These are phyloP conservation scores for Phenacoccus solenopsis DNA, from an alignment of 1,140 invertebrate species.

Conservation along the genomic window DNA sequence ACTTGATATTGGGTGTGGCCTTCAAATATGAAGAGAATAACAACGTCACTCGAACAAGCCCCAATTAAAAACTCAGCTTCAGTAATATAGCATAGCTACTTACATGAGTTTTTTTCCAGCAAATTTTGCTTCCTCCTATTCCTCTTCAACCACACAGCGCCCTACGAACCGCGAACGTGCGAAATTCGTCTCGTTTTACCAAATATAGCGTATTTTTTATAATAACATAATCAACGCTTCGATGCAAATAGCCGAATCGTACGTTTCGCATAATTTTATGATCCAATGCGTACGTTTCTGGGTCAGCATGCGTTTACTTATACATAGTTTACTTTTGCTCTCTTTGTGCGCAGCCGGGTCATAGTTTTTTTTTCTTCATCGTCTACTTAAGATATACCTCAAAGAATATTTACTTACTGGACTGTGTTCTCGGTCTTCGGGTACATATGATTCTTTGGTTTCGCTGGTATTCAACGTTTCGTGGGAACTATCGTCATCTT, in stretches of 20 bases:
- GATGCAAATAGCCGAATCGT: background rate
- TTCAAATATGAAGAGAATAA: too few species aligned
- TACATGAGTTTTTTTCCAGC: too few species aligned
- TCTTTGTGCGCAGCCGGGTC: constrained; percentile 4
- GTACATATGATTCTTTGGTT: constrained; percentile 8
- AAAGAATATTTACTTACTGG: background rate
- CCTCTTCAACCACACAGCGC: too few species aligned
- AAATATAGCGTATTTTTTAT: too few species aligned
- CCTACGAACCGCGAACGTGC: too few species aligned
- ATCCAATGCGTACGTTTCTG: background rate
- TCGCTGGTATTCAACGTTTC: constrained; percentile 4
- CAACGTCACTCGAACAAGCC: too few species aligned
- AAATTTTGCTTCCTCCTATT: too few species aligned
- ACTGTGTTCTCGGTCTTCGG: background rate
- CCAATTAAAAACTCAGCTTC: too few species aligned
- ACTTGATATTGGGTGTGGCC: too few species aligned
- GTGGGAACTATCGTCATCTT: constrained; percentile 1
- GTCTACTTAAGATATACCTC: background rate
- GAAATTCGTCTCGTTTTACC: too few species aligned
- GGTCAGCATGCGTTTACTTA: background rate
- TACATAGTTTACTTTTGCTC: constrained; percentile 6
- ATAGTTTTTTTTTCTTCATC: background rate
- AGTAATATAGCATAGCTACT: too few species aligned
- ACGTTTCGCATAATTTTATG: constrained; percentile 12
- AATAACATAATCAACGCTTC: background rate